Percentiles rank a stretch among this genome's conserved stretches.
Evolutionary conservation across 35 echinoderm and acorn worm genomes (phyloP).

Genomic region (Ptychodera flava): DNA sequence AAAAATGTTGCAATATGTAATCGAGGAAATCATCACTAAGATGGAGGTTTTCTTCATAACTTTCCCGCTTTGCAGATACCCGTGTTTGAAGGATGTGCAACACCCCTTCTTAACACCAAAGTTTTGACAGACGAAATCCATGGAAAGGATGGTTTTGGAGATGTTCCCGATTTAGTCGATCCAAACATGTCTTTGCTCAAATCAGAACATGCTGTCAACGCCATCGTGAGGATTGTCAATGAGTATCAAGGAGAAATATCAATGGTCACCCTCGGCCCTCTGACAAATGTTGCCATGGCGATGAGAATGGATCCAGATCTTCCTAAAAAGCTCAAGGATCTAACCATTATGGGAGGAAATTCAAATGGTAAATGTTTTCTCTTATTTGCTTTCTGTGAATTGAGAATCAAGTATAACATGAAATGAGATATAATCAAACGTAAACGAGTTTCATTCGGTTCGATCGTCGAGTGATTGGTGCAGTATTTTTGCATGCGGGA

Average conservation of each 20-base stretch:
- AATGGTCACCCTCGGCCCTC: background rate
- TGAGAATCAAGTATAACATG: too few relatives aligned
- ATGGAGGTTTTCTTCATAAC: too few relatives aligned
- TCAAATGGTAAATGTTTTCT: background rate
- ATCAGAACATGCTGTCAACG: background rate
- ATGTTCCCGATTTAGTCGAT: background rate
- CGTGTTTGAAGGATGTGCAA: conserved; percentile 49
- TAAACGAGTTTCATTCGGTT: background rate
- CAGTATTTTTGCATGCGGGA: background rate
- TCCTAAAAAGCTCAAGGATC: background rate
- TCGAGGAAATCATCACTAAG: too few relatives aligned
- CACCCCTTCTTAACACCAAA: conserved; percentile 19
- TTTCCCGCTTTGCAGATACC: conserved; percentile 85
- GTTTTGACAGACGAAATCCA: background rate
- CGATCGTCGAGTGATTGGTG: background rate
- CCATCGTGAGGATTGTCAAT: background rate
- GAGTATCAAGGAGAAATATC: background rate
- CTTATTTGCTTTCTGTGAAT: background rate
- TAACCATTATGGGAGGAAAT: background rate
- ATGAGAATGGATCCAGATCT: background rate
- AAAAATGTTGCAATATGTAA: too few relatives aligned
- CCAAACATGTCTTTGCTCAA: background rate
- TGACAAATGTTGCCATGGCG: background rate
- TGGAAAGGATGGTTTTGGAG: background rate
- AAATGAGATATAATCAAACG: too few relatives aligned